A percentile compares a stretch with the other conserved stretches of the same genome.
Evolutionary conservation across 2,888 invertebrate species (phyloP).

Genomic region (Linyphia triangularis): DNA sequence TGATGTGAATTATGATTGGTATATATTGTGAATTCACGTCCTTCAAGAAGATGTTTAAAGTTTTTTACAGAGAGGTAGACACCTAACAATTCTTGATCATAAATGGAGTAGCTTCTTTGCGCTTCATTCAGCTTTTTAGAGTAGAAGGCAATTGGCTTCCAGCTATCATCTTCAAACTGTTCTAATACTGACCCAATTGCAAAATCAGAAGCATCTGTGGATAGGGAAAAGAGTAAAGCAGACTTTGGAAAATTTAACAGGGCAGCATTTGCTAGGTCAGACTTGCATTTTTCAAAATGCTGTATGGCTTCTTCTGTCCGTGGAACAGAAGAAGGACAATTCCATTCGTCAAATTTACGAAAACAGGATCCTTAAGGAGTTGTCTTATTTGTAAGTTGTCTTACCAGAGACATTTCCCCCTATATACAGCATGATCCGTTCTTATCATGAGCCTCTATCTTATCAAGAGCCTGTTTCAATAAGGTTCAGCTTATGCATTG

Average conservation of each 20-base stretch:
- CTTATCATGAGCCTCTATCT: no score
- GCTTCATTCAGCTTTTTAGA: constrained; percentile 66
- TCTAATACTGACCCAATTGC: constrained; percentile 76
- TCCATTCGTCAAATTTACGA: no score
- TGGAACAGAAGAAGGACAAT: no score
- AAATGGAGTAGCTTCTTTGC: constrained; percentile 42
- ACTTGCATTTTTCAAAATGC: constrained; percentile 42
- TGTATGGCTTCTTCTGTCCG: not conserved
- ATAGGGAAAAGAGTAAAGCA: not conserved
- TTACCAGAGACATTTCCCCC: no score
- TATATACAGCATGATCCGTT: no score
- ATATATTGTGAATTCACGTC: constrained; percentile 35
- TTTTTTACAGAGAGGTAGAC: constrained; percentile 76
- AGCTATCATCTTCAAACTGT: constrained; percentile 73
- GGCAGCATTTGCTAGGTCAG: constrained; percentile 36
- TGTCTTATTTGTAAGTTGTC: no score
- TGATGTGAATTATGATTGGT: constrained; percentile 76
- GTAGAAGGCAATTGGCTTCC: constrained; percentile 72
- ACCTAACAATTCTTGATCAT: constrained; percentile 77
- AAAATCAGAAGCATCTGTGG: no score
- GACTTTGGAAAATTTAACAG: not conserved
- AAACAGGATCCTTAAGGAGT: no score
- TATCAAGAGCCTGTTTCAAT: no score
- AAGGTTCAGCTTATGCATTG: no score
- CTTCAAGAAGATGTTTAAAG: constrained; percentile 76